A percentile compares a stretch with the other conserved stretches of the same genome.
Conservation (phyloP, 2,797 vertebrate species). For the Apogon talboti region DNA sequence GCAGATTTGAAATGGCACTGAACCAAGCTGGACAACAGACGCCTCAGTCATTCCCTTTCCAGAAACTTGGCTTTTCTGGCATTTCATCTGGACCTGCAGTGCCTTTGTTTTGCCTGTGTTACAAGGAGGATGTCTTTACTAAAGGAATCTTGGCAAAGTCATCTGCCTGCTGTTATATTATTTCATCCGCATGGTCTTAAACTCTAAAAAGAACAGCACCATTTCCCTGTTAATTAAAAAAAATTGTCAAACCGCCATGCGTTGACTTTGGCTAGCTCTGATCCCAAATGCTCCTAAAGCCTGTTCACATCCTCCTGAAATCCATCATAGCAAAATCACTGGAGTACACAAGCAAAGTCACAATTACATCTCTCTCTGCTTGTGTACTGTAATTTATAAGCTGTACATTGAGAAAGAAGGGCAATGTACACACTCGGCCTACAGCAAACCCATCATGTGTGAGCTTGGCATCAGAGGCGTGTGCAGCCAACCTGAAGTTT, state of each 20-base stretch:
- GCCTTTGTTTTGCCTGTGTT: conserved; percentile 22
- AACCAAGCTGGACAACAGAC: conserved; percentile 47
- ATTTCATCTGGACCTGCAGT: conserved; percentile 27
- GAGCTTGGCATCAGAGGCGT: conserved; percentile 36
- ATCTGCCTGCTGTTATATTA: conserved; percentile 24
- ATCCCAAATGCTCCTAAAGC: conserved; percentile 62
- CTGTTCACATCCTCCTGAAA: conserved; percentile 46
- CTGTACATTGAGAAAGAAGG: conserved; percentile 29
- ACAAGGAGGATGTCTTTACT: conserved; percentile 9
- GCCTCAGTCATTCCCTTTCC: conserved; percentile 28
- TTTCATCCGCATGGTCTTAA: conserved; percentile 32
- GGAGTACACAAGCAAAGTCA: conserved; percentile 33
- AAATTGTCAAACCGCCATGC: conserved; percentile 55
- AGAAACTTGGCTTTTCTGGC: conserved; percentile 61
- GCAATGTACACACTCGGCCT: conserved; percentile 31
- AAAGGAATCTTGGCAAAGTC: conserved; percentile 3
- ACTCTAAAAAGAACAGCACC: conserved; percentile 22
- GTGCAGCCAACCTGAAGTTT: conserved; percentile 60
- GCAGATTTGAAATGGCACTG: conserved; percentile 42
- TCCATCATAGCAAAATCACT: conserved; percentile 47
- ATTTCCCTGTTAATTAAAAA: conserved; percentile 57
- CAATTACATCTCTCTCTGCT: conserved; percentile 47
- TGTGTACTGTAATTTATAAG: conserved; percentile 50
- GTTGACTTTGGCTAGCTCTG: conserved; percentile 47
- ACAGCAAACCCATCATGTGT: conserved; percentile 32